phyloP scores from a whole-genome alignment of 2,888 invertebrate species.

The Margaritifera margaritifera region DNA sequence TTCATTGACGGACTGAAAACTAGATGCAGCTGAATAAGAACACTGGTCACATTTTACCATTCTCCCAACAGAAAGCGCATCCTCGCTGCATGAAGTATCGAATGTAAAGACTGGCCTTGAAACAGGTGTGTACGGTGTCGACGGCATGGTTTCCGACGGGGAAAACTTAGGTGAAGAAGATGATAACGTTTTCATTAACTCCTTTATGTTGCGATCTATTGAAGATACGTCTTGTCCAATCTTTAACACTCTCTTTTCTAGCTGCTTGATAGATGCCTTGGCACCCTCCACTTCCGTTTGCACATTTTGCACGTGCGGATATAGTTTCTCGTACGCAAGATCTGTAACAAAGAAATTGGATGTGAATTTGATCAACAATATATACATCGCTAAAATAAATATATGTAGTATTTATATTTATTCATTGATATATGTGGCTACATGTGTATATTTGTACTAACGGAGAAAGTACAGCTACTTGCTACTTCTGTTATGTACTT shows the following conservation, averaged over 20 bases:
- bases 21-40: background rate
- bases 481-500: no score
- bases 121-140: conserved; percentile 26
- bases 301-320: conserved; percentile 47
- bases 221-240: conserved; percentile 42
- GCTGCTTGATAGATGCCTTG: conserved; percentile 48
- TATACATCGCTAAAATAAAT: no score
- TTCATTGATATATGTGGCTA: no score
- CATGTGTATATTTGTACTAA: no score
- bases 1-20: no score
- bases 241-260: conserved; percentile 45
- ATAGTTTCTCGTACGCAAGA: conserved; percentile 22
- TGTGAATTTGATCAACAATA: background rate
- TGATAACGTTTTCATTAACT: conserved; percentile 36
- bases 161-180: conserved; percentile 20
- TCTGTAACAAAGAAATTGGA: conserved; percentile 19
- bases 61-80: background rate
- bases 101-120: conserved; percentile 19
- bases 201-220: conserved; percentile 41
- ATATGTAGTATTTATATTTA: no score
- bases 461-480: no score
- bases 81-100: conserved; percentile 1
- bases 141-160: conserved; percentile 28
- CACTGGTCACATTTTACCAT: conserved; percentile 6
- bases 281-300: conserved; percentile 61